Base-by-base conservation (phyloP, 2,888 invertebrate genomes). In the Stenurella melanura region DNA sequence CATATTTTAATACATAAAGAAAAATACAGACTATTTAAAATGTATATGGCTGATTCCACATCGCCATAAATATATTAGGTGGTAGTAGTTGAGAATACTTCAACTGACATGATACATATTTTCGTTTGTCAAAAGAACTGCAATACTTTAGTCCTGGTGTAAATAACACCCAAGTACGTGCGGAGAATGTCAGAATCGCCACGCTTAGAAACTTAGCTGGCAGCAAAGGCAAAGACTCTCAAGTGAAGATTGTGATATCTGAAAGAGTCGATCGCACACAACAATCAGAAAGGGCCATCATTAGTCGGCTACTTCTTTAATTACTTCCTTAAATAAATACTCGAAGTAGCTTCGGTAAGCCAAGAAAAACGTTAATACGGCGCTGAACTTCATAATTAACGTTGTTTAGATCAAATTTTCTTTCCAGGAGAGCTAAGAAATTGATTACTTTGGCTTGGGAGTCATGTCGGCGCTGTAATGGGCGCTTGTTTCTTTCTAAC, bases 121-220 rank as follows among this genome's bases (percentile, higher is more conserved):
- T 79, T 67, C 76, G 73, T 73, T 73, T 75, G 74, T 73, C 72
- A 74, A 78, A 77, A 75, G 76, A 78, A 72, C 74, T 63, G 78
- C 77, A 74, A 78, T 79, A 77, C 75, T 79, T 76, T 77, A 75
- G 56, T 75, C 68, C 73, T 75, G 81, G 79, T 81, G 81, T 79
- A 81, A 81, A 81, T 81, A 81, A 81, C 81, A 61, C 66, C 21
- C 38, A 54, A 71, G 12, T 75, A 81, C 81, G 81, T 81, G 81
- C 77, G 38, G 26, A 17, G 81, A 79, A 79, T 81, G 54, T n/a
- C 15, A 18, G 6, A 66, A 34, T 57, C 21, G n/a, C 42, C 67
- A 67, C 67, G 61, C 38, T 26, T 42, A 12, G 71, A 70, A 70
- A 74, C 66, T 64, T 50, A 15, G 74, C 42, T 18, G 61, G 60